Evolutionary conservation across 2,888 invertebrate species (phyloP), one percentile per base, ranked within the genome.

Genomic region (Epicampocera succincta): DNA sequence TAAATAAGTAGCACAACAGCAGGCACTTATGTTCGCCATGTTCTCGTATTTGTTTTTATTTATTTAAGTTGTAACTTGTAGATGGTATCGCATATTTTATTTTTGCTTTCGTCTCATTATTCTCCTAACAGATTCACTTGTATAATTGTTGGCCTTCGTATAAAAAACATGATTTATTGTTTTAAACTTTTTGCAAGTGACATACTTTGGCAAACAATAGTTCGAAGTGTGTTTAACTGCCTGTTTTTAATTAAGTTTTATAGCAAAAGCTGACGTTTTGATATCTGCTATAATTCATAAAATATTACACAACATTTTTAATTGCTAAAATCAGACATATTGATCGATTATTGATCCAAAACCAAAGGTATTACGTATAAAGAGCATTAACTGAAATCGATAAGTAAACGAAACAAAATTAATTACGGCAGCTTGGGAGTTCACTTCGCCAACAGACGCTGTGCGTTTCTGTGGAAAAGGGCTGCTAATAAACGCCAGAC

Each of bases 141-240:
- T 33, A 42, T 29, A 65, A 21, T 21, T 46, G 63, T 54, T 38
- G 17, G n/a, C 15, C 15, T 33, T 33, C 5, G 42, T n/a, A 50
- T 50, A 21, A 29, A 52, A 60, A 56, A 48, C 0, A 65, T 72
- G 50, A 78, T 72, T 65, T 65, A 65, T 78, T 78, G 50, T 78
- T 68, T 48, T 25, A 65, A 76, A 50, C 29, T 58, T 63, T 52
- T 58, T 72, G 50, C 50, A 60, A 48, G 15, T 72, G 72, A 72
- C 65, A 72, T 52, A 66, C 72, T 78, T 78, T 72, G 25, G n/a
- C 15, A 25, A 66, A 66, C 44, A 72, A 58, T 60, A 42, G 56
- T 33, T 56, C 21, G 17, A 17, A n/a, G 2, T 60, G 19, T 19
- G 50, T 25, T 21, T 9, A 15, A 58, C 13, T 25, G 5, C 9